phyloP scores from a whole-genome alignment of 1,140 invertebrate species.

The Stenopsyche tienmushanensis region DNA sequence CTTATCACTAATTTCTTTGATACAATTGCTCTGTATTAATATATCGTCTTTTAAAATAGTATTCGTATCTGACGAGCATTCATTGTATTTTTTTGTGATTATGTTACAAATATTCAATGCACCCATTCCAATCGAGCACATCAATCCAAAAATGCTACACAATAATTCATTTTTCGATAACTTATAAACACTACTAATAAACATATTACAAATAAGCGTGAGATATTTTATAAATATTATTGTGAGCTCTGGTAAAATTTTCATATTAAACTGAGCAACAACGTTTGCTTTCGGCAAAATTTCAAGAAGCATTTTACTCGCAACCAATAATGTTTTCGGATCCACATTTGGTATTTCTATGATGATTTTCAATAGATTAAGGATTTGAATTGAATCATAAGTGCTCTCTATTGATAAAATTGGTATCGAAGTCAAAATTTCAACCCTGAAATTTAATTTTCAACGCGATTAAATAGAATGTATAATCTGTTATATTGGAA shows the following conservation, averaged over 20 bases:
- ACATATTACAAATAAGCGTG: background rate
- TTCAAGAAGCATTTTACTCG: conserved; percentile 28
- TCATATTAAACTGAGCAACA: conserved; percentile 6
- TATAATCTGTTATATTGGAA: background rate
- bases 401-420: conserved; percentile 28
- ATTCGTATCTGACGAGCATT: too few species aligned
- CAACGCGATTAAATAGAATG: too few species aligned
- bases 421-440: conserved; percentile 14
- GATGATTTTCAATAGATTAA: conserved; percentile 26
- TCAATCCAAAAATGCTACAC: background rate
- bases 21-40: too few species aligned
- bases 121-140: background rate
- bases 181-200: too few species aligned
- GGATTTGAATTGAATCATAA: conserved; percentile 31
- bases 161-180: too few species aligned
- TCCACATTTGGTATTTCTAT: conserved; percentile 15
- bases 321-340: conserved; percentile 25
- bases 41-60: too few species aligned
- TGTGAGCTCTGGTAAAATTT: conserved; percentile 9
- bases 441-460: conserved; percentile 34
- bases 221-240: conserved; percentile 9
- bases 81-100: too few species aligned
- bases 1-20: conserved; percentile 1
- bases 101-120: background rate
- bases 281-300: conserved; percentile 15